These are phyloP conservation scores for Drosophila mimica DNA, from an alignment of 2,888 invertebrate species.

Conservation along the genomic window DNA sequence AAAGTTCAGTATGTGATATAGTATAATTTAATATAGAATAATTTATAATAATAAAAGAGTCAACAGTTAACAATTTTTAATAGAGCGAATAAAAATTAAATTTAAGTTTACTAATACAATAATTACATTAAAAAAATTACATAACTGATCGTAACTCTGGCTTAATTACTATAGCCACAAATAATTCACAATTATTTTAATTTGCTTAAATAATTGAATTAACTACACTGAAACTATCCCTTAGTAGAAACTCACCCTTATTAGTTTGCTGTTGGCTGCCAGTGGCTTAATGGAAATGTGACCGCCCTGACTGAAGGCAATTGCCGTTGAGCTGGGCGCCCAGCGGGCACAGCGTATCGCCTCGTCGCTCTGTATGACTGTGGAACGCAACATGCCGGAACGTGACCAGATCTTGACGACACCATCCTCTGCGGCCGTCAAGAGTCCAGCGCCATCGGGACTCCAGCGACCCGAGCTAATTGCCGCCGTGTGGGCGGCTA, in stretches of 20 bases:
- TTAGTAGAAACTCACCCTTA: slow-evolving; percentile 86
- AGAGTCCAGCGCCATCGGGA: slow-evolving; percentile 96
- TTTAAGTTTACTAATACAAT: too few species aligned
- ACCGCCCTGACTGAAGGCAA: slow-evolving; percentile 89
- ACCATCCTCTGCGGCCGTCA: slow-evolving; percentile 98
- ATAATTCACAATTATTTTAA: not conserved
- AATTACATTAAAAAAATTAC: not conserved
- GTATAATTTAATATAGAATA: not conserved
- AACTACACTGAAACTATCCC: not conserved
- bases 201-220: not conserved
- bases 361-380: slow-evolving; percentile 92
- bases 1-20: not conserved
- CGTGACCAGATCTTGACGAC: slow-evolving; percentile 98
- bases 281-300: slow-evolving; percentile 89
- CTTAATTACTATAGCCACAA: too few species aligned
- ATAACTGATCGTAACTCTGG: not conserved
- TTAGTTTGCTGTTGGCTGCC: slow-evolving; percentile 90
- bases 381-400: slow-evolving; percentile 96
- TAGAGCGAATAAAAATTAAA: not conserved
- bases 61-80: not conserved
- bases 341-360: slow-evolving; percentile 95
- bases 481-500: slow-evolving; percentile 96
- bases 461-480: slow-evolving; percentile 96
- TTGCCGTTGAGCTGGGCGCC: slow-evolving; percentile 90
- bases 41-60: not conserved